A percentile compares a stretch with the other conserved stretches of the same genome.
Evolutionary conservation across 2,888 invertebrate genomes (phyloP).

Genomic region (Drosophila antonietae): DNA sequence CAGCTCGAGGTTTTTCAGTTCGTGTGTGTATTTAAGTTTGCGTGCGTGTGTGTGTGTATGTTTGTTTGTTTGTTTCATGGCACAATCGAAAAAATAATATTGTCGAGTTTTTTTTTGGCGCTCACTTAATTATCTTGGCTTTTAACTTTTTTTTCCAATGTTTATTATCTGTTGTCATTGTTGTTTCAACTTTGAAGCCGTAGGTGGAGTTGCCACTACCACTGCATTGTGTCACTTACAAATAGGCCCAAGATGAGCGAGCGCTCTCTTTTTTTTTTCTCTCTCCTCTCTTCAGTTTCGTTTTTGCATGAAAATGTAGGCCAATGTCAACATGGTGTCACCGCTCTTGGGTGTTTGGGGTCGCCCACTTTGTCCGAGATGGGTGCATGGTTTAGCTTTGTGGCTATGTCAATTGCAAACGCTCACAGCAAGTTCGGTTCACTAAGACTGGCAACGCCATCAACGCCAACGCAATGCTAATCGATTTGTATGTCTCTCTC

Average conservation of each 20-base stretch:
- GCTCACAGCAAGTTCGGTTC: conserved; percentile 47
- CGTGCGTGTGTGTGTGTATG: conserved; percentile 19
- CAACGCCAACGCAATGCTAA: conserved; percentile 64
- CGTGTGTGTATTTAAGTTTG: conserved; percentile 22
- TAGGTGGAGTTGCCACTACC: conserved; percentile 57
- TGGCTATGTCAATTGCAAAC: conserved; percentile 56
- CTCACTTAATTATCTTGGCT: conserved; percentile 56
- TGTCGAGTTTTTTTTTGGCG: conserved; percentile 47
- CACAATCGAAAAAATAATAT: conserved; percentile 48
- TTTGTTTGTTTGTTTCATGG: conserved; percentile 63
- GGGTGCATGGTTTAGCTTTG: conserved; percentile 21
- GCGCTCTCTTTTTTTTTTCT: conserved; percentile 17
- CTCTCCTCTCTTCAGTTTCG: conserved; percentile 12
- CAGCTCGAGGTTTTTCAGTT: conserved; percentile 83
- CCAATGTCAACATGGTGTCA: conserved; percentile 78
- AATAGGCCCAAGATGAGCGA: conserved; percentile 26
- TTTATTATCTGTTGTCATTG: conserved; percentile 45
- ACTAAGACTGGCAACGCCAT: conserved; percentile 46
- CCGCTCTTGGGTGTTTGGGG: conserved; percentile 78
- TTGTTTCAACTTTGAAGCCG: conserved; percentile 54
- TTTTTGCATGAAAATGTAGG: conserved; percentile 79
- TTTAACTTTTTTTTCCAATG: conserved; percentile 44
- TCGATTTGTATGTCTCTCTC: conserved; percentile 59
- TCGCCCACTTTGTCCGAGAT: conserved; percentile 61
- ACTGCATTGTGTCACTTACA: conserved; percentile 33